Evolutionary conservation across 2,797 vertebrate genomes (phyloP), one percentile per base, ranked within the genome.

Genomic region (Sphenodon punctatus): DNA sequence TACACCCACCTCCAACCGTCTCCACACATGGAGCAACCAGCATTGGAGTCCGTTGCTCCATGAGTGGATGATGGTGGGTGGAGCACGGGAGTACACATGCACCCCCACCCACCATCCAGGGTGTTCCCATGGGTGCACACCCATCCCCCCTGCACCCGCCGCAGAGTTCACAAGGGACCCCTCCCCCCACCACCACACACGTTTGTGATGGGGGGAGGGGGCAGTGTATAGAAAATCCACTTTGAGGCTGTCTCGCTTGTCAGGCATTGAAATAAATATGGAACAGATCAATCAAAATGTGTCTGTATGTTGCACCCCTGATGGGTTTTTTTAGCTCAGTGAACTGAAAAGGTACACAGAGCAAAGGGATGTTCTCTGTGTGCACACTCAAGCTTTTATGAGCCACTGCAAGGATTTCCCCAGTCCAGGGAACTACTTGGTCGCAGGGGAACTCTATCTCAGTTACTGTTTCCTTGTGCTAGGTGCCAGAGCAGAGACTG

Each of bases 201-300:
- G n/a, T n/a, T n/a, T n/a, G n/a, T n/a, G n/a, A n/a, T n/a, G n/a
- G n/a, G n/a, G n/a, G n/a, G n/a, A 6, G 23, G 15, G 49, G 23
- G 38, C 49, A 46, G 22, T 84, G 87, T 76, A 84, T 12, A 70
- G 67, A 86, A 80, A 68, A 75, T n/a, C 41, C 7, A 25, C 59
- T 64, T 84, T 32, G 46, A 12, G 80, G 41, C 43, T 23, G 41
- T 41, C n/a, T 80, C 6, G 0, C 85, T 89, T 88, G 43, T 79
- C 55, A 81, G 49, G 53, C 4, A 53, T 55, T 55, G 51, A 75
- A 81, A 66, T 53, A 87, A 61, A 51, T 39, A 74, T 1, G 32
- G 64, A 82, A 69, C 10, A 79, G 76, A 82, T 81, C 39, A 23
- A 85, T 92, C 77, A 89, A 79, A 87, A 86, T 66, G 7, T 59